Percentiles rank a stretch among this genome's conserved stretches.
phyloP scores from a whole-genome alignment of 2,797 vertebrate genomes.

The Hemibagrus guttatus region DNA sequence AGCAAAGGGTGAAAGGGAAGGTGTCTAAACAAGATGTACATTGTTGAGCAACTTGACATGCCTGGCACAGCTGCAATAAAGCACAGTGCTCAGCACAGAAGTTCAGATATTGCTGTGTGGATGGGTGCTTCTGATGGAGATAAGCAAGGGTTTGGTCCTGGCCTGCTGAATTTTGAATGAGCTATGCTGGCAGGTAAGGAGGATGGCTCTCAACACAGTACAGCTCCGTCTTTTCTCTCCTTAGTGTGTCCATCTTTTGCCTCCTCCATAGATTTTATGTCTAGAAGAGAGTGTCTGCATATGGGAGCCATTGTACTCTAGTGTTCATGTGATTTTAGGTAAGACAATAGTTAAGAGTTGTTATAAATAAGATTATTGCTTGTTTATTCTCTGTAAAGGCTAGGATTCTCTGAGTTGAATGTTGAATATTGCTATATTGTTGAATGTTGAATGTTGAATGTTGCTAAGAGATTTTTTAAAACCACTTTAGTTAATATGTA shows the following conservation, averaged over 20 bases:
- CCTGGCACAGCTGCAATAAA: conserved; percentile 54
- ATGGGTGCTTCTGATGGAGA: conserved; percentile 69
- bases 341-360: background rate
- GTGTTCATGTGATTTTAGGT: background rate
- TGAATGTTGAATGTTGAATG: too few species aligned
- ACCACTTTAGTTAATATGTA: background rate
- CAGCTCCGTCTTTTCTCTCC: background rate
- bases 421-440: too few species aligned
- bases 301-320: background rate
- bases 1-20: conserved; percentile 27
- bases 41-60: conserved; percentile 67
- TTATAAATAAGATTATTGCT: background rate
- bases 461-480: background rate
- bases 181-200: conserved; percentile 16
- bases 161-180: conserved; percentile 52
- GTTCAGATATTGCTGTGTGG: conserved; percentile 62
- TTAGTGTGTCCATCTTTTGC: background rate
- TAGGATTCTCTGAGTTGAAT: background rate
- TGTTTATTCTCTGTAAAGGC: background rate
- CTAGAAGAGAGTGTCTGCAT: background rate
- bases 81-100: conserved; percentile 57
- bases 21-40: conserved; percentile 57
- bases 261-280: background rate
- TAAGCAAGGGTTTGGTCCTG: conserved; percentile 65
- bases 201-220: background rate